Percentiles rank a stretch among this genome's conserved stretches.
Evolutionary conservation across 2,113 vertebrate species (phyloP).

Genomic region (Scalopus aquaticus): DNA sequence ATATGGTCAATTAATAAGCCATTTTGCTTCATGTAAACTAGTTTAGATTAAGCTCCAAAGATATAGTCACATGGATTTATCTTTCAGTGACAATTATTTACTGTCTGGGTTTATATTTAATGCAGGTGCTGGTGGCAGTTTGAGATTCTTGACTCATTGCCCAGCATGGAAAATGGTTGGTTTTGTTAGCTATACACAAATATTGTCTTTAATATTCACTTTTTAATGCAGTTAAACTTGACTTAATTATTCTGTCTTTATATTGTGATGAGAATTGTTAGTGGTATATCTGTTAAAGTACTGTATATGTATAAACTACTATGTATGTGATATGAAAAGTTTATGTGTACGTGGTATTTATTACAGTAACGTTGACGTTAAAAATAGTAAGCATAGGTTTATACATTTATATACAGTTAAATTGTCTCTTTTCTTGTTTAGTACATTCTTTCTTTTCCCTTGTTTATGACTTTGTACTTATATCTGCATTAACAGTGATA

Average conservation of each 20-base stretch:
- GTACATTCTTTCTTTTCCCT: background rate
- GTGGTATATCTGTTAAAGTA: constrained; percentile 10
- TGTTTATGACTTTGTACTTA: background rate
- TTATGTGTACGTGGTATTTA: constrained; percentile 41
- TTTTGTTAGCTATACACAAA: constrained; percentile 49
- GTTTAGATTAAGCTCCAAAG: constrained; percentile 71
- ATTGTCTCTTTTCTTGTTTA: background rate
- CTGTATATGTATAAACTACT: constrained; percentile 26
- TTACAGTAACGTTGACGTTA: constrained; percentile 16
- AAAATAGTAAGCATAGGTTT: constrained; percentile 17
- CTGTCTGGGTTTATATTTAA: constrained; percentile 65
- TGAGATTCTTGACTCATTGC: constrained; percentile 74
- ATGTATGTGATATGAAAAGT: constrained; percentile 29
- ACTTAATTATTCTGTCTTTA: constrained; percentile 22
- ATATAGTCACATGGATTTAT: constrained; percentile 63
- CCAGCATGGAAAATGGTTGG: constrained; percentile 65
- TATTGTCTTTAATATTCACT: constrained; percentile 68
- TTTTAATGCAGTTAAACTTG: constrained; percentile 63
- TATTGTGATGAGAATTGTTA: constrained; percentile 32
- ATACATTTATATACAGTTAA: background rate
- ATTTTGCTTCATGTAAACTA: constrained; percentile 67
- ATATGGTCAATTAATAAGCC: constrained; percentile 65
- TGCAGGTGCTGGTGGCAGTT: constrained; percentile 81
- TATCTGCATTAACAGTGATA: background rate
- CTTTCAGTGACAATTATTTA: constrained; percentile 69